Evolutionary conservation across 1,140 invertebrate genomes (phyloP).

Genomic region (Drosophila albomicans): DNA sequence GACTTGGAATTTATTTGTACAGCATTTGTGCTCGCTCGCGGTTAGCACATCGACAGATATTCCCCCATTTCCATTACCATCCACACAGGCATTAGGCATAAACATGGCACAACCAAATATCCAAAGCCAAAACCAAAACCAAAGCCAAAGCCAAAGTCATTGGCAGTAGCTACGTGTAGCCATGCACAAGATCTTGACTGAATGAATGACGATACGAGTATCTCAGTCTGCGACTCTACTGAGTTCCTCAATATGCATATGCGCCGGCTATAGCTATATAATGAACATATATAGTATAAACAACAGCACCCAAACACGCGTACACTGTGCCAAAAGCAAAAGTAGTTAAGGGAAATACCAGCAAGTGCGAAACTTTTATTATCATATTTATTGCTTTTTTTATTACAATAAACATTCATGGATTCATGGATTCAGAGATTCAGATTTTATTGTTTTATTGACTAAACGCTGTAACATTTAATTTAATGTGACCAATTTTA

Average conservation of each 20-base stretch:
- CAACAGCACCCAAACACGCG: not conserved
- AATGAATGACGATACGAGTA: slow-evolving; percentile 59
- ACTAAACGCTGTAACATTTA: slow-evolving; percentile 7
- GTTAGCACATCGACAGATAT: slow-evolving; percentile 29
- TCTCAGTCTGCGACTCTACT: not conserved
- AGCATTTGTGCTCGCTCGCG: slow-evolving; percentile 26
- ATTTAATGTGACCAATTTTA: slow-evolving; percentile 18
- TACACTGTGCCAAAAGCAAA: slow-evolving; percentile 24
- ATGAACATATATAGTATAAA: not conserved
- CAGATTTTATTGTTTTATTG: slow-evolving; percentile 8
- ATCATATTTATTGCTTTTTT: not conserved
- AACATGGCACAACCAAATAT: not conserved
- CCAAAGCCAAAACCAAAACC: not conserved
- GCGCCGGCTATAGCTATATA: not conserved
- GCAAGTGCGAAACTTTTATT: slow-evolving; percentile 27
- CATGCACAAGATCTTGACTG: slow-evolving; percentile 66
- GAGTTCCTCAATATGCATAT: slow-evolving; percentile 12
- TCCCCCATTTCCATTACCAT: slow-evolving; percentile 20
- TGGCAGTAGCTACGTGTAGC: slow-evolving; percentile 61
- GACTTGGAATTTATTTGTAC: slow-evolving; percentile 47
- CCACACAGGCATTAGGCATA: not conserved
- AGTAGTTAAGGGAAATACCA: slow-evolving; percentile 17
- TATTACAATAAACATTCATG: slow-evolving; percentile 2
- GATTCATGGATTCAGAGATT: not conserved
- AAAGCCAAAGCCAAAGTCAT: not conserved